Percentiles rank a stretch among this genome's conserved stretches.
Conservation (phyloP, 2,888 invertebrate genomes). For the Eueremaeus valkanovi region DNA sequence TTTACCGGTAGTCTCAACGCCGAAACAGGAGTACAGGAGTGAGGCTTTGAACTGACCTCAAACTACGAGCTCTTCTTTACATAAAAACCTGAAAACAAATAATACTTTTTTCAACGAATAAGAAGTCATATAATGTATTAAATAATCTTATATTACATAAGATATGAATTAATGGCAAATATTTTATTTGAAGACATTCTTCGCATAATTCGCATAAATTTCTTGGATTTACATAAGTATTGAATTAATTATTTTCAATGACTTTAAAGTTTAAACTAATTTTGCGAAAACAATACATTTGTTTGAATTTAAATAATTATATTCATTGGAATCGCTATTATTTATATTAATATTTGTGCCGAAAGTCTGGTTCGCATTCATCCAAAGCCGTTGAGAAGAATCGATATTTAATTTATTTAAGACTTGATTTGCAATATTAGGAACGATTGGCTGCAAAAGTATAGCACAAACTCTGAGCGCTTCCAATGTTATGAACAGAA, state of each 20-base stretch:
- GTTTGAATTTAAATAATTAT: not conserved
- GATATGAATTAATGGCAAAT: no score
- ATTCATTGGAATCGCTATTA: not conserved
- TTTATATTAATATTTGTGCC: not conserved
- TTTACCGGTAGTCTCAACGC: no score
- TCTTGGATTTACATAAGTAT: no score
- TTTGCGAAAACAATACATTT: conserved; percentile 8
- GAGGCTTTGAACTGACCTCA: not conserved
- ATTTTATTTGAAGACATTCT: no score
- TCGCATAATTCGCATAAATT: no score
- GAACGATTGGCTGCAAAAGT: conserved; percentile 79
- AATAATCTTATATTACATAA: no score
- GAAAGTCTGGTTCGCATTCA: conserved; percentile 18
- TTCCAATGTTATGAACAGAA: conserved; percentile 79
- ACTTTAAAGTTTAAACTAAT: not conserved
- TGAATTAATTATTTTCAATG: not conserved
- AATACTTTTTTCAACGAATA: no score
- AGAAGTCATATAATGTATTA: no score
- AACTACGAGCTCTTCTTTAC: no score
- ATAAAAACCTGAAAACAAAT: no score
- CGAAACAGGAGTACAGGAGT: not conserved
- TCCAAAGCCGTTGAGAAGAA: conserved; percentile 40
- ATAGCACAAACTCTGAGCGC: conserved; percentile 72
- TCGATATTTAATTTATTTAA: conserved; percentile 56
- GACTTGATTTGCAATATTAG: conserved; percentile 64